Base-by-base conservation (phyloP, 1,140 invertebrate genomes). In the Lethocerus indicus region DNA sequence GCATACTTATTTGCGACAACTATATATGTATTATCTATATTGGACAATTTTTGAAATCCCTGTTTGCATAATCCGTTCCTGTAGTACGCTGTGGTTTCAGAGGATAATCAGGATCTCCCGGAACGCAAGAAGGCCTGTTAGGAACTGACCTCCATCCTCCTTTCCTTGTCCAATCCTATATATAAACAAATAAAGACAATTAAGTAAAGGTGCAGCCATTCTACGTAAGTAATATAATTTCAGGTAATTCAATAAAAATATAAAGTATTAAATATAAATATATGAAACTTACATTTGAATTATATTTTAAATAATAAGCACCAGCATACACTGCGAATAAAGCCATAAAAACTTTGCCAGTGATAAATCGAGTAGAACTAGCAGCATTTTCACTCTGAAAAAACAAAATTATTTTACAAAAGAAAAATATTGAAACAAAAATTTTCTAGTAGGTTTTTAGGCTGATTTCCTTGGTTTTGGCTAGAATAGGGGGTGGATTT, bases 291-390 rank as follows among this genome's bases (percentile, higher is more conserved):
- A 44, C 42, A 28, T 44, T 44, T 9, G 65, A 67, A 64, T 84
- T 77, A 58, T 87, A 88, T 67, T 86, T 87, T 40, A 83, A 75
- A 55, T 86, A 83, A 61, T 88, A 87, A 48, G 70, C 71, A 6
- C 54, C 53, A 40, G 57, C 58, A 56, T 79, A 74, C 14, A 72
- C 51, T n/a, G 58, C 62, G 29, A 67, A 49, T 14, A 72, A 50
- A 14, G 64, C 58, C 25, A 83, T 56, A 1, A 71, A 52, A n/a
- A 67, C 20, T 69, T 81, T 84, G 14, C 76, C 78, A 41, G 73
- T 71, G 36, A 75, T 63, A 53, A 71, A 76, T 54, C 85, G 72
- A 39, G 73, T 59, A 20, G 69, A 58, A 41, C 51, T 53, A 37
- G 82, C 75, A 32, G 60, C 57, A 3, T 61, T 13, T 4, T 36